Conservation (phyloP, 2,113 vertebrate genomes). For the Coptodon bakossiorum region DNA sequence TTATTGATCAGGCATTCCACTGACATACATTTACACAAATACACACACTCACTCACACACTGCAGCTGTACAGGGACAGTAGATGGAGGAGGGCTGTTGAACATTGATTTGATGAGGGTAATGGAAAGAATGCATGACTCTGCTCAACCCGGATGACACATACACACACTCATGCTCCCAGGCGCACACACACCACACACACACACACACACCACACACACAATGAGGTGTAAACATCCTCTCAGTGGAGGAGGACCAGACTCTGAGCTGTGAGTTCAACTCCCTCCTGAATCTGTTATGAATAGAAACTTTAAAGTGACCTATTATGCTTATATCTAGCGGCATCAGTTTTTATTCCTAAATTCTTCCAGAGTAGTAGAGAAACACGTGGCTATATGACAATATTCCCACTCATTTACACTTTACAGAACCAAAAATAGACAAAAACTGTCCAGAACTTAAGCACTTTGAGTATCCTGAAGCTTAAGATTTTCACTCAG, state of each 20-base stretch:
- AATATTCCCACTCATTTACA: not conserved
- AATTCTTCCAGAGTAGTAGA: not conserved
- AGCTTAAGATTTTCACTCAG: not conserved
- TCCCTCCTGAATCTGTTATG: slow-evolving; percentile 11
- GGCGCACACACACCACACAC: not conserved
- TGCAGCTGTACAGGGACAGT: not conserved
- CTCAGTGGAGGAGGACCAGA: slow-evolving; percentile 47
- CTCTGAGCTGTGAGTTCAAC: slow-evolving; percentile 20
- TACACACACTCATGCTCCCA: not conserved
- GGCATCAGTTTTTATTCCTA: not conserved
- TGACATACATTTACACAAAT: not conserved
- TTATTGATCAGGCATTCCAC: slow-evolving; percentile 14
- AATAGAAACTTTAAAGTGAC: not conserved
- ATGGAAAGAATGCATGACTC: slow-evolving; percentile 74
- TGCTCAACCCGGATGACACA: slow-evolving; percentile 52
- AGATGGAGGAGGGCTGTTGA: slow-evolving; percentile 36
- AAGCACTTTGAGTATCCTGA: not conserved
- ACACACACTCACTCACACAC: not conserved
- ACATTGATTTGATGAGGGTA: slow-evolving; percentile 74
- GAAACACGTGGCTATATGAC: not conserved
- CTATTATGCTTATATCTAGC: not conserved
- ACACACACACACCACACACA: not conserved
- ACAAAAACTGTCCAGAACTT: not conserved
- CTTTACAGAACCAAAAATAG: not conserved
- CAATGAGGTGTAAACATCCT: slow-evolving; percentile 52